Evolutionary conservation across 1,140 invertebrate species (phyloP).

Genomic region (Aporrectodea caliginosa): DNA sequence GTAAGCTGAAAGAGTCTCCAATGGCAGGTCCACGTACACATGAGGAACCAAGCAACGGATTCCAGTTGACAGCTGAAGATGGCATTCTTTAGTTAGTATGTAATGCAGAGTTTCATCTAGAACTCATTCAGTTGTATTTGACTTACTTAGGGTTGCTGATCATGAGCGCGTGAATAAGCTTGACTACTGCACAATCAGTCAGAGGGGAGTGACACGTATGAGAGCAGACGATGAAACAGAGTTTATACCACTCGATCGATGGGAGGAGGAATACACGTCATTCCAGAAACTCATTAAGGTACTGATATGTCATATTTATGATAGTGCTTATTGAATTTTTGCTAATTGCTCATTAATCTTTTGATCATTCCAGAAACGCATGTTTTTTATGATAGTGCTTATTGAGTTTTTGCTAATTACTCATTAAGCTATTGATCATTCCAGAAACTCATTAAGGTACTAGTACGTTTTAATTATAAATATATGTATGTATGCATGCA

Average conservation of each 20-base stretch:
- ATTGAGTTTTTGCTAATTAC: no score
- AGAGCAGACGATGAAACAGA: conserved; percentile 53
- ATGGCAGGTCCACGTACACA: no score
- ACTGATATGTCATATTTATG: no score
- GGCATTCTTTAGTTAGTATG: neutral
- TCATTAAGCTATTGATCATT: neutral
- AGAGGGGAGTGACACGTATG: conserved; percentile 50
- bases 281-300: conserved; percentile 53
- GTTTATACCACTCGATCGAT: conserved; percentile 50
- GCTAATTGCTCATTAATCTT: no score
- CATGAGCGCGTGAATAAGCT: conserved; percentile 50
- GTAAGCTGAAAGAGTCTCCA: neutral
- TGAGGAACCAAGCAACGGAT: no score
- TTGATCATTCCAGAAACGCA: no score
- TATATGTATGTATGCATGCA: neutral
- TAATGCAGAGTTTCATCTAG: neutral
- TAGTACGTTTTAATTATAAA: conserved; percentile 3
- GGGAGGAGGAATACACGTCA: conserved; percentile 51
- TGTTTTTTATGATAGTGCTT: no score
- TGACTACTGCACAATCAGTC: conserved; percentile 54
- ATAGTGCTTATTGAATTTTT: no score
- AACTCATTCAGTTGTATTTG: neutral
- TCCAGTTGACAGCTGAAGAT: neutral
- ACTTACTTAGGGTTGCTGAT: conserved; percentile 43
- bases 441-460: neutral